phyloP scores from a whole-genome alignment of 1,140 invertebrate species.

The Colletes latitarsis region DNA sequence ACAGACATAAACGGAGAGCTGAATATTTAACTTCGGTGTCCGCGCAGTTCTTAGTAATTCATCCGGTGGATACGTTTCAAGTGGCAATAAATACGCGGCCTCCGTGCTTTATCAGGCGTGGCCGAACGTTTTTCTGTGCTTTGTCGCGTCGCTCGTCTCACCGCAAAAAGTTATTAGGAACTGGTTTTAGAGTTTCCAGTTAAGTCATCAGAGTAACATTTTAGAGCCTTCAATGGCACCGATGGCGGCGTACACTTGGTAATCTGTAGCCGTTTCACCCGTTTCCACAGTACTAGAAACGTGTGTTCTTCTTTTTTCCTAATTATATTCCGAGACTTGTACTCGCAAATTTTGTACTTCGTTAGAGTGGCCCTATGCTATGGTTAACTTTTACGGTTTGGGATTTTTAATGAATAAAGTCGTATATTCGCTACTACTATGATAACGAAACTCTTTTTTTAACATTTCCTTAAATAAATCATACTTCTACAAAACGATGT shows the following conservation, averaged over 20 bases:
- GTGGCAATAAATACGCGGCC: conserved; percentile 50
- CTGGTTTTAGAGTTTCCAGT: conserved; percentile 64
- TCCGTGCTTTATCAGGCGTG: conserved; percentile 44
- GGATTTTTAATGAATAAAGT: too few relatives aligned
- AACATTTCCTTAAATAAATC: too few relatives aligned
- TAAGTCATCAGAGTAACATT: conserved; percentile 62
- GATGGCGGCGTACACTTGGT: conserved; percentile 41
- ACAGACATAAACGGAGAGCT: background rate
- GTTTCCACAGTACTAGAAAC: conserved; percentile 7
- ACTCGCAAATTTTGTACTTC: conserved; percentile 25
- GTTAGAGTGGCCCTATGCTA: background rate
- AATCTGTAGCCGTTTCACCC: conserved; percentile 48
- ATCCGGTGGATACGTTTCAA: conserved; percentile 38
- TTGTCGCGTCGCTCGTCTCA: conserved; percentile 43
- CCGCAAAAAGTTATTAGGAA: conserved; percentile 63
- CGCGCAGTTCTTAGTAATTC: conserved; percentile 49
- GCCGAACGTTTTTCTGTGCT: conserved; percentile 48
- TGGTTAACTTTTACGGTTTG: too few relatives aligned
- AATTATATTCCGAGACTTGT: background rate
- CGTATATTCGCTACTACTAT: too few relatives aligned
- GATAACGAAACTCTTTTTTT: too few relatives aligned
- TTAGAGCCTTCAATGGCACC: conserved; percentile 56
- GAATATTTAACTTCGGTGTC: conserved; percentile 17
- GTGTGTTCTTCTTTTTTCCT: background rate
- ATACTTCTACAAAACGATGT: too few relatives aligned